Base-by-base conservation (phyloP, 2,888 invertebrate species). In the Scaptomyza cyrtandrae region DNA sequence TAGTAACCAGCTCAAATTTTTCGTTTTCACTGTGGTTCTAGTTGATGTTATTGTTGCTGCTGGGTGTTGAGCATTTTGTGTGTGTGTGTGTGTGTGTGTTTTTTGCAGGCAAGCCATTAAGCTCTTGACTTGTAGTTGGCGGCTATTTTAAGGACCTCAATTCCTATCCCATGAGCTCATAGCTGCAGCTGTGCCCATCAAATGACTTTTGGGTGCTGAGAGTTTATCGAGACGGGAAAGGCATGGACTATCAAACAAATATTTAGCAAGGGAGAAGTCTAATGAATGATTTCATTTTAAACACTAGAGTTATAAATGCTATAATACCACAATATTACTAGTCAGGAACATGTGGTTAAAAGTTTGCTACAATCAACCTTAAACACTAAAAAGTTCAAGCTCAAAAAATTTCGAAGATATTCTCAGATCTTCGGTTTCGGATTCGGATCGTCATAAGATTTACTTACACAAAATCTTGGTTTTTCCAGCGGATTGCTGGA, bases 81-180 rank as follows among this genome's bases (percentile, higher is more conserved):
- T 45, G 46, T 31, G 70, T 71, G 55, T 27, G 14, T 3, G 1
- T 45, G 45, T 45, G 46, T 31, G 70, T 71, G 55, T 64, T 45
- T 69, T 75, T 75, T 69, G 62, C 60, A 71, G 67, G 57, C 84
- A 75, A 80, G 58, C 78, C 81, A 84, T 84, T 84, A 83, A 75
- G 84, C 83, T 72, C 68, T 80, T 69, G 82, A 71, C 69, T 72
- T 76, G 79, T 66, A 74, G 68, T 64, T 44, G 55, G 69, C 61
- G 65, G 74, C 58, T 59, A 58, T 64, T 75, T 55, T 49, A 31
- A 63, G 52, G 29, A 27, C 55, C 63, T 31, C 13, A 13, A 43
- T 56, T 43, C 13, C 13, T 7, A 49, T 9, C 37, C 45, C 45
- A 13, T 6, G 4, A 11, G 3, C 2, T 4, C 11, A 14, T 19